phyloP scores from a whole-genome alignment of 2,888 invertebrate genomes.

The Lordiphosa fenestrarum region DNA sequence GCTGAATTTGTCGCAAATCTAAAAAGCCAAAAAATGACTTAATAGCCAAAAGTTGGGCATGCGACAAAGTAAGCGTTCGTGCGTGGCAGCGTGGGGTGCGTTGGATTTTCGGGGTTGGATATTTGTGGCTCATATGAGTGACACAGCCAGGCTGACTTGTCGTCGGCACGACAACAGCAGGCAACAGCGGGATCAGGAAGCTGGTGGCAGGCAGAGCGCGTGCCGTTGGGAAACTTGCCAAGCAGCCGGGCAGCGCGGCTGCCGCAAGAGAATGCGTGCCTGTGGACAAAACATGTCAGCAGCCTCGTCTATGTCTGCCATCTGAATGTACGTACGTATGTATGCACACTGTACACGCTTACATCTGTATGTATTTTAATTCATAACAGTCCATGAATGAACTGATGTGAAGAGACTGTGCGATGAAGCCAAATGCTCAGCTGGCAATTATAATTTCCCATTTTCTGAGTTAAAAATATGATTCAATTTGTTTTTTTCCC shows the following conservation, averaged over 20 bases:
- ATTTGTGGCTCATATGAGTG: slow-evolving; percentile 72
- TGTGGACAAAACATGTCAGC: slow-evolving; percentile 74
- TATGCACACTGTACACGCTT: neutral
- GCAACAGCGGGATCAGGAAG: slow-evolving; percentile 22
- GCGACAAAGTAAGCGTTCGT: slow-evolving; percentile 76
- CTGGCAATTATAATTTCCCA: slow-evolving; percentile 73
- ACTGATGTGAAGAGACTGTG: slow-evolving; percentile 36
- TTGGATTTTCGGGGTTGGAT: slow-evolving; percentile 43
- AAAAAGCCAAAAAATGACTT: slow-evolving; percentile 76
- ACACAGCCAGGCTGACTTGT: slow-evolving; percentile 69
- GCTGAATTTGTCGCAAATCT: slow-evolving; percentile 71
- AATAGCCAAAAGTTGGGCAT: slow-evolving; percentile 74
- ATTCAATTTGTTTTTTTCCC: slow-evolving; percentile 60
- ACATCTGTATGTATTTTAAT: slow-evolving; percentile 49
- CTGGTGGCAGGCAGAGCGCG: slow-evolving; percentile 45
- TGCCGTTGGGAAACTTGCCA: slow-evolving; percentile 75
- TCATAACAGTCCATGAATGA: slow-evolving; percentile 67
- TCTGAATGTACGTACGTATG: neutral
- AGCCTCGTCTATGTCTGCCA: slow-evolving; percentile 50
- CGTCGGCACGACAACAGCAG: slow-evolving; percentile 38
- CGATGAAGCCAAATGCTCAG: slow-evolving; percentile 46
- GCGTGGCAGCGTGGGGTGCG: slow-evolving; percentile 53
- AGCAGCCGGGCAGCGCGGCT: slow-evolving; percentile 32
- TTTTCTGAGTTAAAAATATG: slow-evolving; percentile 65
- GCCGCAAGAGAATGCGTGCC: slow-evolving; percentile 71